Conservation (phyloP, 2,888 invertebrate species). For the Hirtodrosophila duncani region DNA sequence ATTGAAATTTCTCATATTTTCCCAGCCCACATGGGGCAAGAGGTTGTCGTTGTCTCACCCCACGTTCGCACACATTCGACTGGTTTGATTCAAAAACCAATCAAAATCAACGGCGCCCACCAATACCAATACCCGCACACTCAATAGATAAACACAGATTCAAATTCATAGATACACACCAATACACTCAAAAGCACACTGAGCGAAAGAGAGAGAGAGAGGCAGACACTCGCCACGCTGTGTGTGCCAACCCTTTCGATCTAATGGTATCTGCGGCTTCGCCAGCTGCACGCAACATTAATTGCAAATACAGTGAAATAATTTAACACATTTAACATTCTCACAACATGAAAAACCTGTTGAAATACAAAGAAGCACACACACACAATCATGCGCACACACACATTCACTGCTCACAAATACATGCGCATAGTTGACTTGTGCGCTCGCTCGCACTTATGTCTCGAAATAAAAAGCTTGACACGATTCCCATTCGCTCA, state of each 20-base stretch:
- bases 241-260: slow-evolving; percentile 14
- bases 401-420: slow-evolving; percentile 1
- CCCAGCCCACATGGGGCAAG: no score
- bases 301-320: slow-evolving; percentile 61
- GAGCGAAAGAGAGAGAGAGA: slow-evolving; percentile 10
- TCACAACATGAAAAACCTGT: slow-evolving; percentile 57
- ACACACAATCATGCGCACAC: slow-evolving; percentile 7
- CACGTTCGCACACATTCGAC: slow-evolving; percentile 28
- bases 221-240: no score
- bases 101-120: slow-evolving; percentile 72
- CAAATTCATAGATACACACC: slow-evolving; percentile 9
- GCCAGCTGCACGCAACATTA: slow-evolving; percentile 47
- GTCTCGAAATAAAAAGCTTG: slow-evolving; percentile 40
- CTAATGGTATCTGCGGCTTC: slow-evolving; percentile 42
- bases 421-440: slow-evolving; percentile 7
- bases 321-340: slow-evolving; percentile 61
- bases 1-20: no score
- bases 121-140: slow-evolving; percentile 38
- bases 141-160: slow-evolving; percentile 33
- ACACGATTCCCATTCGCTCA: slow-evolving; percentile 59
- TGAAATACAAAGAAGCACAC: slow-evolving; percentile 39
- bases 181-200: no score
- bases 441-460: slow-evolving; percentile 12
- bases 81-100: slow-evolving; percentile 70
- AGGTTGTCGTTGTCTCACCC: no score